Conservation (phyloP, 2,888 invertebrate species). For the Lithophane leautieri region DNA sequence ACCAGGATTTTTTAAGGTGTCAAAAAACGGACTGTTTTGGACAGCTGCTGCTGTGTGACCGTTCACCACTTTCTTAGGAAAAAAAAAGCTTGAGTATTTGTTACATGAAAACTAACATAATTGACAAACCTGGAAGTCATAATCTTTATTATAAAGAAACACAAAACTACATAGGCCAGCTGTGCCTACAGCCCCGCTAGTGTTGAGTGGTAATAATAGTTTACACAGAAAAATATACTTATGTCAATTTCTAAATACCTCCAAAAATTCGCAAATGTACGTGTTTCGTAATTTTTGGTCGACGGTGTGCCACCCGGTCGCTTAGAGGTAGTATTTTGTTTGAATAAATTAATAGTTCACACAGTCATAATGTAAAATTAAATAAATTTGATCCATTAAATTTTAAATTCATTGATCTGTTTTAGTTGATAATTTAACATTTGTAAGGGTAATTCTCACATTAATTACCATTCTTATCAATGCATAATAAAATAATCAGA, state of each 20-base stretch:
- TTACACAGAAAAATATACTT: background rate
- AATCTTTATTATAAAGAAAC: background rate
- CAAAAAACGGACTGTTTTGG: background rate
- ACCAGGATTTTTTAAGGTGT: background rate
- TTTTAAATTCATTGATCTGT: background rate
- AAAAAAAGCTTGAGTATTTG: background rate
- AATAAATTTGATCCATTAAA: background rate
- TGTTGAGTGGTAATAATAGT: background rate
- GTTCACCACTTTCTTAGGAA: background rate
- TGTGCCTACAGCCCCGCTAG: background rate
- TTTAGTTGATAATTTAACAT: background rate
- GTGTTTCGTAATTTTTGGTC: too few species aligned
- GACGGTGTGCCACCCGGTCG: too few species aligned
- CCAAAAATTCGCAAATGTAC: too few species aligned
- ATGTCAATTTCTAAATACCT: background rate
- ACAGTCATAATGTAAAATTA: background rate
- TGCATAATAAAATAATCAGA: constrained; percentile 6
- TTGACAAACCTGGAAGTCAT: background rate
- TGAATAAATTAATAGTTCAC: background rate
- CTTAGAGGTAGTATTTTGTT: too few species aligned
- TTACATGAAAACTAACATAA: background rate
- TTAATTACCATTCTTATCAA: constrained; percentile 26
- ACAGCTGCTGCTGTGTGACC: background rate
- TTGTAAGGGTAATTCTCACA: background rate
- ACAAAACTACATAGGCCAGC: background rate